A percentile compares a stretch with the other conserved stretches of the same genome.
phyloP scores from a whole-genome alignment of 2,113 vertebrate species.

The Zootoca vivipara region DNA sequence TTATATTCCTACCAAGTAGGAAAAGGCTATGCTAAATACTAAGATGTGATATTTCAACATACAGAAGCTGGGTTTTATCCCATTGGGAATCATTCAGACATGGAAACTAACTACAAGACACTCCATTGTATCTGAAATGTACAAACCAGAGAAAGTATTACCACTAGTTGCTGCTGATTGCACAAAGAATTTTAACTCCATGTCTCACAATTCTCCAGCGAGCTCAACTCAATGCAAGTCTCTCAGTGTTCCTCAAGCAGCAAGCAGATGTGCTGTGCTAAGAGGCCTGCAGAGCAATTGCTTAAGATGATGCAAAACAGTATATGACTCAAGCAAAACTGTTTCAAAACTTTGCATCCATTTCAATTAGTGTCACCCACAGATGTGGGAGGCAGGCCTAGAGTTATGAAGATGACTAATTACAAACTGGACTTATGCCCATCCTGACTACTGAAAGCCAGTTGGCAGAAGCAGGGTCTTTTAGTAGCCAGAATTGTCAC shows the following conservation, averaged over 20 bases:
- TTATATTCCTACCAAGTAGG: no score
- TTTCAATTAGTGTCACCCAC: not conserved
- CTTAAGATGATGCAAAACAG: not conserved
- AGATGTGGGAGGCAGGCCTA: not conserved
- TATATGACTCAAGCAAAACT: not conserved
- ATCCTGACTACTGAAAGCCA: not conserved
- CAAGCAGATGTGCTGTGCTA: not conserved
- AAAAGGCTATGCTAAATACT: not conserved
- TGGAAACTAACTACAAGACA: no score
- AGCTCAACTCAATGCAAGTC: not conserved
- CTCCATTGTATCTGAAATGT: not conserved
- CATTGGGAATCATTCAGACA: not conserved
- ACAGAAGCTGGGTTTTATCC: not conserved
- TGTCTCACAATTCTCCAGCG: not conserved
- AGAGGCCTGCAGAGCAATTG: not conserved
- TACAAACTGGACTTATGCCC: not conserved
- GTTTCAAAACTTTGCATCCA: not conserved
- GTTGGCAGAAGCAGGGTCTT: not conserved
- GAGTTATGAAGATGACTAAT: not conserved
- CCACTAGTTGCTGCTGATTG: not conserved
- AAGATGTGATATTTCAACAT: not conserved
- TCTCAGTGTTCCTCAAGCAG: not conserved
- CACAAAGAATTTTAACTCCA: not conserved
- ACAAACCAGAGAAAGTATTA: not conserved
- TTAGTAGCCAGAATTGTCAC: not conserved